phyloP scores from a whole-genome alignment of 2,888 invertebrate genomes.

The Pseudeuparius sepicola region DNA sequence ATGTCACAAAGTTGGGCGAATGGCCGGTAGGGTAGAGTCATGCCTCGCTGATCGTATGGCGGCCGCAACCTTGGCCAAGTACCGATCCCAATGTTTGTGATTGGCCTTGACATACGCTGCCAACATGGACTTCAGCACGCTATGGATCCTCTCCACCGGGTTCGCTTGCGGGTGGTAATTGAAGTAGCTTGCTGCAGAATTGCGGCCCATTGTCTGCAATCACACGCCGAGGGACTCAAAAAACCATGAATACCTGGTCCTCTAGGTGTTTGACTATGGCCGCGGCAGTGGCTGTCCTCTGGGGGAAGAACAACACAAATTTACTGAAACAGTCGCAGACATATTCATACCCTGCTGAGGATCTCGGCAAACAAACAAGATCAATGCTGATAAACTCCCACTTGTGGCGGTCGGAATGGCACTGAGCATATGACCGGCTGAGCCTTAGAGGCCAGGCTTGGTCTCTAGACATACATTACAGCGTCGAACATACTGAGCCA shows the following conservation, averaged over 20 bases:
- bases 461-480: slow-evolving; percentile 19
- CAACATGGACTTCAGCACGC: slow-evolving; percentile 30
- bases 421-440: slow-evolving; percentile 17
- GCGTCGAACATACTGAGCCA: slow-evolving; percentile 19
- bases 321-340: slow-evolving; percentile 23
- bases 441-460: slow-evolving; percentile 19
- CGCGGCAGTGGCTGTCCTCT: slow-evolving; percentile 21
- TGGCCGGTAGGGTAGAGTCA: slow-evolving; percentile 19
- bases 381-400: slow-evolving; percentile 17
- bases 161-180: no score
- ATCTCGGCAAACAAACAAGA: slow-evolving; percentile 18
- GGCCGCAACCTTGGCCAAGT: slow-evolving; percentile 18
- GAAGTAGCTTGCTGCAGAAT: no score
- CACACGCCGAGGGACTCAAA: background rate
- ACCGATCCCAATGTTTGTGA: slow-evolving; percentile 22
- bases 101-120: slow-evolving; percentile 22
- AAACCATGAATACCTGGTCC: no score
- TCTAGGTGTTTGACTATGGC: no score
- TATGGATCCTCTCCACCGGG: no score
- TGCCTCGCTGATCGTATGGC: slow-evolving; percentile 20
- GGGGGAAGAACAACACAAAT: slow-evolving; percentile 21
- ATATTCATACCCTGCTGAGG: slow-evolving; percentile 7
- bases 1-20: slow-evolving; percentile 20
- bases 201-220: no score
- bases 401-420: background rate